Conservation (phyloP, 2,888 invertebrate species). For the Pyrochroa serraticornis region DNA sequence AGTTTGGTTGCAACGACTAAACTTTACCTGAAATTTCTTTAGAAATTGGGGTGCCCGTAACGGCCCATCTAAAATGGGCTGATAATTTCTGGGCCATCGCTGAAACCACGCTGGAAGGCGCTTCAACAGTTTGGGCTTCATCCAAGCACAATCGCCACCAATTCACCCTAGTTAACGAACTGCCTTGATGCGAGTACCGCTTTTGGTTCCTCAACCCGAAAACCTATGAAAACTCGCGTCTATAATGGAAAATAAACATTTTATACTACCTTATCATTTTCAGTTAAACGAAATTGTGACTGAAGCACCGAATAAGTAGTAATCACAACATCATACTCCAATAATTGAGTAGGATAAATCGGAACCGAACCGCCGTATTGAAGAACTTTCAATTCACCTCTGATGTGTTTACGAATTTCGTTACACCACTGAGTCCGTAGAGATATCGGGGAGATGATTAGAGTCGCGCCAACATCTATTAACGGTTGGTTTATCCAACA, state of each 20-base stretch:
- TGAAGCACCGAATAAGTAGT: constrained; percentile 72
- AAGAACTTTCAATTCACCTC: constrained; percentile 60
- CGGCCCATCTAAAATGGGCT: constrained; percentile 73
- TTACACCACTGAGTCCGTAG: constrained; percentile 75
- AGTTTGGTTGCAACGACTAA: too few species aligned
- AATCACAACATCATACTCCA: constrained; percentile 72
- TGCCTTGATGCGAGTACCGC: constrained; percentile 67
- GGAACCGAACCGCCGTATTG: constrained; percentile 63
- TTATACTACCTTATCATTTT: constrained; percentile 55
- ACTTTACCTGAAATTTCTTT: constrained; percentile 53
- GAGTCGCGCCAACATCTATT: constrained; percentile 66
- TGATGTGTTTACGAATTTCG: constrained; percentile 70
- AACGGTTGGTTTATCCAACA: constrained; percentile 66
- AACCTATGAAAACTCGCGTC: constrained; percentile 23
- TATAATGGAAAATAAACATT: constrained; percentile 4
- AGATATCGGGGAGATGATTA: constrained; percentile 73
- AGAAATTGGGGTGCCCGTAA: constrained; percentile 70
- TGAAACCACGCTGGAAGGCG: constrained; percentile 63
- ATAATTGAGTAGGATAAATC: constrained; percentile 67
- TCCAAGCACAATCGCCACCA: constrained; percentile 83
- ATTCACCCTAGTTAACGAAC: constrained; percentile 70
- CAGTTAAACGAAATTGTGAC: constrained; percentile 67
- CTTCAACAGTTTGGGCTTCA: constrained; percentile 82
- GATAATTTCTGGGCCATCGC: constrained; percentile 66
- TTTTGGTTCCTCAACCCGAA: constrained; percentile 58